phyloP scores from a whole-genome alignment of 37 sponge, comb jelly and placozoan species.

The Eunapius fragilis region DNA sequence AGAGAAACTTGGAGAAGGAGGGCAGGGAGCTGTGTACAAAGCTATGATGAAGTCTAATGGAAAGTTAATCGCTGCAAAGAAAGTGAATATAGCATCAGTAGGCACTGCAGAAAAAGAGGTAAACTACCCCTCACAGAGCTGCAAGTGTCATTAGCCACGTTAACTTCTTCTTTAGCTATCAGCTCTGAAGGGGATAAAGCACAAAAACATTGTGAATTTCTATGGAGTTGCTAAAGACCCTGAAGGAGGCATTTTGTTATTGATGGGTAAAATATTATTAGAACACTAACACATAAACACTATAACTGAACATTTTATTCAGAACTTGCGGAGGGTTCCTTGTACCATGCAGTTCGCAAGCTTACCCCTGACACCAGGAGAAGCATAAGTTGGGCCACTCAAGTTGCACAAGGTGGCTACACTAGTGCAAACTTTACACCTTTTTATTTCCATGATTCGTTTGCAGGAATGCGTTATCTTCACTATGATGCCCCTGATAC shows the following conservation, averaged over 20 bases:
- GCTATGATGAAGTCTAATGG: neutral
- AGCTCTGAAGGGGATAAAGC: neutral
- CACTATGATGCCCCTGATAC: neutral
- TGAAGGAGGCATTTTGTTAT: neutral
- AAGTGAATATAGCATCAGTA: neutral
- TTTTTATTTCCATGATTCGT: neutral
- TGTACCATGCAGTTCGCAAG: neutral
- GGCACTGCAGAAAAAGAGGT: neutral
- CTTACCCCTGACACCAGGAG: neutral
- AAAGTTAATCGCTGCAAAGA: neutral
- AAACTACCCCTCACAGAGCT: neutral
- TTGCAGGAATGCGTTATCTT: neutral
- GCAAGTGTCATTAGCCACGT: neutral
- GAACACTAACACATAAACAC: neutral
- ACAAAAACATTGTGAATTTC: neutral
- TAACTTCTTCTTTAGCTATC: neutral
- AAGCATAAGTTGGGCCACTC: neutral
- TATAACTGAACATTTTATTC: neutral
- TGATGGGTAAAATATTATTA: neutral
- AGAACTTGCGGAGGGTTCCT: neutral
- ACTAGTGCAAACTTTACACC: neutral
- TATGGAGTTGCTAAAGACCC: neutral
- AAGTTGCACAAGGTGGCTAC: neutral
- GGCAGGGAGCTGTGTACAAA: neutral
- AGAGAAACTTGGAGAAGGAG: neutral